A percentile compares a stretch with the other conserved stretches of the same genome.
These are phyloP conservation scores for Seriola aureovittata DNA, from an alignment of 2,113 vertebrate species.

Conservation along the genomic window DNA sequence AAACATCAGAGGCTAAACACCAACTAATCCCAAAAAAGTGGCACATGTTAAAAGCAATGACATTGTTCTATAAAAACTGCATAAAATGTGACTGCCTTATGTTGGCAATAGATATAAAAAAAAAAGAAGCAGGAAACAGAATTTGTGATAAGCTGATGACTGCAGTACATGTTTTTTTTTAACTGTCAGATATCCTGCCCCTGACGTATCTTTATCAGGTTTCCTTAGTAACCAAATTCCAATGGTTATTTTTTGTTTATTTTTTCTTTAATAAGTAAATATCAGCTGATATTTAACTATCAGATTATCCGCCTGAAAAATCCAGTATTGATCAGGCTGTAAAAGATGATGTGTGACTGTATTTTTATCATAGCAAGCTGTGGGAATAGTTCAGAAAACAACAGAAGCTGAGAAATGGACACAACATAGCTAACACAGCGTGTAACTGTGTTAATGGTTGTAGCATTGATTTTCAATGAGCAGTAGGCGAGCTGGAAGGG, in stretches of 20 bases:
- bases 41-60: too few species aligned
- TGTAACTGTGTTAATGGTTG: constrained; percentile 5
- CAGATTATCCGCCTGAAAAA: background rate
- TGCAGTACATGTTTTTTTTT: background rate
- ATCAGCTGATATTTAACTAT: background rate
- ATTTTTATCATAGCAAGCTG: background rate
- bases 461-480: constrained; percentile 23
- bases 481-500: constrained; percentile 14
- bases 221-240: background rate
- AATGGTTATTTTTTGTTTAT: background rate
- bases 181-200: background rate
- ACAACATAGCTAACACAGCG: background rate
- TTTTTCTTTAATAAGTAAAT: background rate
- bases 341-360: background rate
- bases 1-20: too few species aligned
- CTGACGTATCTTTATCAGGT: background rate
- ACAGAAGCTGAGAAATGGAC: constrained; percentile 3
- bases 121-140: background rate
- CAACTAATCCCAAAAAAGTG: too few species aligned
- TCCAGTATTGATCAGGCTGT: background rate
- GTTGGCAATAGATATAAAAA: background rate
- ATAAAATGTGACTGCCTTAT: background rate
- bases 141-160: background rate
- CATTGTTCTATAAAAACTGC: too few species aligned
- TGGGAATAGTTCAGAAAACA: background rate